phyloP scores from a whole-genome alignment of 2,113 vertebrate genomes.

The Callipepla squamata region DNA sequence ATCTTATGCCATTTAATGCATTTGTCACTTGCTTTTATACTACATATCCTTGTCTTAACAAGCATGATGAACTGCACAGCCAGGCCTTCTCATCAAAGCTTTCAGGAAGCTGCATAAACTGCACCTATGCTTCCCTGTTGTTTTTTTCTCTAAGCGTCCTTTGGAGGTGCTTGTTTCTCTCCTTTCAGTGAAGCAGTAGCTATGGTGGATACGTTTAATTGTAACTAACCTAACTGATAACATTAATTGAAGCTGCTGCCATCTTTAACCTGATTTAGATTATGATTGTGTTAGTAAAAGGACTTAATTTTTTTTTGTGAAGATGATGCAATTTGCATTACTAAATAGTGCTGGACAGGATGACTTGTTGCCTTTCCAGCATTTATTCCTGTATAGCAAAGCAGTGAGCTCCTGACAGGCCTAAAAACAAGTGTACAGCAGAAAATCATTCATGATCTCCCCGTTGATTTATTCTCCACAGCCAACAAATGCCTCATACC shows the following conservation, averaged over 20 bases:
- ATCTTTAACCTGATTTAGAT: not conserved
- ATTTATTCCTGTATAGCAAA: not conserved
- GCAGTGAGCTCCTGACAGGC: not conserved
- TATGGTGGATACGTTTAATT: not conserved
- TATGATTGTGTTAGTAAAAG: not conserved
- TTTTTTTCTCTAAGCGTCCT: not conserved
- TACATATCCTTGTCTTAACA: not conserved
- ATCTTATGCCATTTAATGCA: not conserved
- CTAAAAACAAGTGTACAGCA: not conserved
- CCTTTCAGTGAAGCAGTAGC: not conserved
- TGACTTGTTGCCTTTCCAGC: not conserved
- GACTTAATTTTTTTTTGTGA: slow-evolving; percentile 25
- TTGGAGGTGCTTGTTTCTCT: not conserved
- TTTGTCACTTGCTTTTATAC: not conserved
- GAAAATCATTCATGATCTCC: not conserved
- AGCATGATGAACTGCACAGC: not conserved
- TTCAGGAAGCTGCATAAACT: not conserved
- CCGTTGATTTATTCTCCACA: slow-evolving; percentile 34
- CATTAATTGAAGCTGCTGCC: not conserved
- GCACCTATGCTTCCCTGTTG: not conserved
- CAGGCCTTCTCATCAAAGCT: not conserved
- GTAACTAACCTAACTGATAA: not conserved
- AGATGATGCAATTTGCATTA: not conserved
- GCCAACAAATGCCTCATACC: not conserved
- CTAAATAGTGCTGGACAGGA: not conserved